These are phyloP conservation scores for Triops cancriformis DNA, from an alignment of 1,140 invertebrate species.

Conservation along the genomic window DNA sequence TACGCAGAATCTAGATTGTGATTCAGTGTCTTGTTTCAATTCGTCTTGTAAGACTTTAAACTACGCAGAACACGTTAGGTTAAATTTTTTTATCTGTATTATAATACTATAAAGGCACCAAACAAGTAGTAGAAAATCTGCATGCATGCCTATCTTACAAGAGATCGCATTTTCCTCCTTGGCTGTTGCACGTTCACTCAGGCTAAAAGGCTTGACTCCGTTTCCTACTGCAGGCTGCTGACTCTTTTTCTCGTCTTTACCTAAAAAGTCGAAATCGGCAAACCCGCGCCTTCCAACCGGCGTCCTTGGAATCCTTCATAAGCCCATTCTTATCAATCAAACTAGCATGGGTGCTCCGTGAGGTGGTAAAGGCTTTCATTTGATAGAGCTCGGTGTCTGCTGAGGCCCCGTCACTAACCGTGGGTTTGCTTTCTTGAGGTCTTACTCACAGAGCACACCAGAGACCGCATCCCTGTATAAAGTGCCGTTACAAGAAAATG, in stretches of 20 bases:
- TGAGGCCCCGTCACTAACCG: background rate
- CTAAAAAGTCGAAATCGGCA: background rate
- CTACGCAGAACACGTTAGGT: too few species aligned
- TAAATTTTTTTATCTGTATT: too few species aligned
- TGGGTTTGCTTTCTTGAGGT: background rate
- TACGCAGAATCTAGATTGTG: too few species aligned
- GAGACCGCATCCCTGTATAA: too few species aligned
- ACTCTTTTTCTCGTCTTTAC: background rate
- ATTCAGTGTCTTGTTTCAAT: too few species aligned
- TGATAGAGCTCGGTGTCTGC: background rate
- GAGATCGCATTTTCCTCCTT: background rate
- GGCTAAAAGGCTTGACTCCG: background rate
- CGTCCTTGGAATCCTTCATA: background rate
- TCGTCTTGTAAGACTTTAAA: too few species aligned
- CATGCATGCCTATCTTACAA: too few species aligned
- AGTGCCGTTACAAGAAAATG: too few species aligned
- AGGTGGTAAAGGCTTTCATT: background rate
- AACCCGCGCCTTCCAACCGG: background rate
- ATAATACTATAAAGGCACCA: too few species aligned
- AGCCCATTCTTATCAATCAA: background rate
- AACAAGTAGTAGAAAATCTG: too few species aligned
- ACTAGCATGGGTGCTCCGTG: background rate
- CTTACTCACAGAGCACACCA: too few species aligned
- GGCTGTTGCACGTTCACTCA: background rate
- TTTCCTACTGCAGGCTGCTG: background rate